Base-by-base conservation (phyloP, 2,113 vertebrate genomes). In the Boleophthalmus pectinirostris region DNA sequence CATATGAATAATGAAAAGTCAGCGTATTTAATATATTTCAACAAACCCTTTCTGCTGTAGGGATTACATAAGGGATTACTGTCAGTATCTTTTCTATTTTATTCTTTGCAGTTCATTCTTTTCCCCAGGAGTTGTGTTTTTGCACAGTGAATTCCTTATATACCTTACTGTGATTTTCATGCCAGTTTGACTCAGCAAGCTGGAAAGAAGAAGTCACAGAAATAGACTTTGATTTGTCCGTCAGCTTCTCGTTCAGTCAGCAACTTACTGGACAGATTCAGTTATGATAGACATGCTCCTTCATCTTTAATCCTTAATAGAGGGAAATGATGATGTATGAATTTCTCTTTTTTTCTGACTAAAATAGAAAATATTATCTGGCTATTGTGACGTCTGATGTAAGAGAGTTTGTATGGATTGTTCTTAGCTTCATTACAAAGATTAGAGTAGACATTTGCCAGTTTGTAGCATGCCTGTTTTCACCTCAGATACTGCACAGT, bases 371-470 rank as follows among this genome's bases (percentile, higher is more conserved):
- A 66, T 45, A 21, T 45, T 10, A 5, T 13, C 12, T 51, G n/a
- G 15, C 56, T 61, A 24, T 66, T 16, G 21, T 14, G 18, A 54
- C 51, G 67, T 54, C 10, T 43, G 58, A 57, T 66, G 69, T 77
- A 58, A 66, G 46, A 74, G 51, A 69, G 68, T 49, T 56, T 72
- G 60, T 73, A 68, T 73, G 71, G 54, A 53, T 74, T 38, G 35
- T 66, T 5, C 60, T 70, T 73, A 68, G 63, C 69, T 70, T 14
- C 66, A 64, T 74, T 71, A 65, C 68, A 69, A 74, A 78, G 84
- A 81, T 81, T 75, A 70, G 76, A 16, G 23, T 68, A 56, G n/a
- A 56, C 25, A n/a, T 38, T 60, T 24, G 57, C 69, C 57, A 58
- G 75, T 43, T 65, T 49, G 57, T 54, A 78, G 73, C 81, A 45